Base-by-base conservation (phyloP, 2,797 vertebrate genomes). In the Xenops minutus region DNA sequence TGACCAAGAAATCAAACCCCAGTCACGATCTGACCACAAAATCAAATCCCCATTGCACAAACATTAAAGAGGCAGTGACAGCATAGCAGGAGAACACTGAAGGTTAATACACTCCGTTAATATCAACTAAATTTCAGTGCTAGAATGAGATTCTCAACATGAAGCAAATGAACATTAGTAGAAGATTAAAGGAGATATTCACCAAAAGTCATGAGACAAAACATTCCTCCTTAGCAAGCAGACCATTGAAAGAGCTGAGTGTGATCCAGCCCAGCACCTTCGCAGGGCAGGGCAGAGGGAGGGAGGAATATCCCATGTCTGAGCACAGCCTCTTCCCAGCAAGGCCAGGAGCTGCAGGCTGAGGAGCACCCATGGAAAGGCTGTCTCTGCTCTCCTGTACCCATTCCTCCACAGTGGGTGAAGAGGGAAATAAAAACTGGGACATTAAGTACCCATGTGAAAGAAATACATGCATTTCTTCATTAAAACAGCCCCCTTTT, bases 11-110 rank as follows among this genome's bases (percentile, higher is more conserved):
- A 55, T 6, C 59, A 22, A 36, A 41, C 8, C 29, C 46, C 36
- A 9, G 5, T 2, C 55, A 3, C 0, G 0, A 2, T 1, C 74
- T 12, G 18, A 23, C 26, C 54, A 23, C 20, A 54, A n/a, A 43
- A 61, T 7, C 66, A 22, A 32, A 48, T 7, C 24, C 46, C 36
- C 12, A 5, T 2, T 12, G 21, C 17, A 16, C 66, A 49, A 18
- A 39, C 30, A 6, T 18, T 32, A 63, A 27, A 23, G 62, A 44
- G 37, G 14, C 41, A 64, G 62, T 24, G 62, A 43, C 62, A 44
- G 62, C 62, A 16, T 22, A 23, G 62, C 62, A 44, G 41, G 41
- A 44, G 21, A 44, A 43, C 21, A n/a, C 20, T 64, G 23, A 44
- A 64, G 43, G 21, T 64, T 64, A 34, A 27, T 56, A 29, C 32